Evolutionary conservation across 2,113 vertebrate species (phyloP), one percentile per base, ranked within the genome.

Genomic region (Naja naja): DNA sequence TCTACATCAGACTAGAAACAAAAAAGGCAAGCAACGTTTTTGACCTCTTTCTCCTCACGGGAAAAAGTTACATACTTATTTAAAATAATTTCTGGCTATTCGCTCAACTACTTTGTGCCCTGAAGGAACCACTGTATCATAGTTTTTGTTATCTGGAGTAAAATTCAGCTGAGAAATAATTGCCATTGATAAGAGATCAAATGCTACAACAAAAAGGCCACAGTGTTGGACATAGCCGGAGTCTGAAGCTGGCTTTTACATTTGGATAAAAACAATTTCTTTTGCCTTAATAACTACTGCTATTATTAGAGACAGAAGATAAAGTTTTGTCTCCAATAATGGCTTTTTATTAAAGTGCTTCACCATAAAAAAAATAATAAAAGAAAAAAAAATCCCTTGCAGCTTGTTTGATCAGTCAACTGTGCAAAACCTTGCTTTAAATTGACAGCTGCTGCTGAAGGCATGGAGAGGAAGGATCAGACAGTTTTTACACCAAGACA

Each of bases 341-440:
- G 60, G 87, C 49, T 69, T 49, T 92, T 54, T 74, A 89, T 81
- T 27, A 58, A 92, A 85, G 92, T 85, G 43, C 16, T 55, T 89
- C 69, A 85, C 43, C 56, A 89, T 94, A 94, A 30, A 47, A 90
- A 69, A 20, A 95, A n/a, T n/a, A 88, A 91, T 87, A 89, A 54
- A 22, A 49, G 54, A 27, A 87, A 93, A 93, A 93, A 95, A 94
- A 94, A 94, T 93, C 91, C 92, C 92, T 91, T 85, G 87, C 90
- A 94, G 89, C 91, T 92, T 94, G 94, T 94, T 95, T 94, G 94
- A 95, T 97, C 93, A 94, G 81, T 95, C 94, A 96, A 94, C 93
- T 55, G 91, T 92, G 47, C 25, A 96, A 97, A 95, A 23, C 91
- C 22, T 94, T 94, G 69, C 81, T 90, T 89, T 64, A 81, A 92